A percentile compares a stretch with the other conserved stretches of the same genome.
Evolutionary conservation across 2,888 invertebrate genomes (phyloP).

Genomic region (Myopa testacea): DNA sequence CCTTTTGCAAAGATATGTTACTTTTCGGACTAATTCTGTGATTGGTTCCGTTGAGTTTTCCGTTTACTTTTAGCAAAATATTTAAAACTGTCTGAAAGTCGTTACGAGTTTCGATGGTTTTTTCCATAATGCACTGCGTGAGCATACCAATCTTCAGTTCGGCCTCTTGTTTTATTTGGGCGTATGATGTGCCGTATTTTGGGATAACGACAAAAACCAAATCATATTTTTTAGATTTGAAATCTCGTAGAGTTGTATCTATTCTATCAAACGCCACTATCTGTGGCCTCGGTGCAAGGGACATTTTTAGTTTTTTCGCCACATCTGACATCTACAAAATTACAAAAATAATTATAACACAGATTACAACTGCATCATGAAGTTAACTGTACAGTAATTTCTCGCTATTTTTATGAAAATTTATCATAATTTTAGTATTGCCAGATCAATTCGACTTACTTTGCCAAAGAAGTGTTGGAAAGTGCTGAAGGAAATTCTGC

Average conservation of each 20-base stretch:
- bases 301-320: constrained; percentile 51
- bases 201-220: constrained; percentile 76
- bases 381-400: neutral
- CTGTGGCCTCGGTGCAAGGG: constrained; percentile 45
- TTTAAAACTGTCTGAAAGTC: constrained; percentile 76
- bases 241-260: constrained; percentile 47
- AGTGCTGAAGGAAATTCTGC: constrained; percentile 42
- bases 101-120: constrained; percentile 67
- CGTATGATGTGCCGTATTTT: constrained; percentile 63
- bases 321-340: constrained; percentile 46
- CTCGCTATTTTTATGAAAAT: too few species aligned
- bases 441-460: constrained; percentile 2
- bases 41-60: constrained; percentile 87
- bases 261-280: constrained; percentile 48
- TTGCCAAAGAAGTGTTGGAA: constrained; percentile 28
- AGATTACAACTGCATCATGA: too few species aligned
- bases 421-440: too few species aligned
- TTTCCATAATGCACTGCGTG: constrained; percentile 79
- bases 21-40: constrained; percentile 69
- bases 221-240: constrained; percentile 62
- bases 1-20: constrained; percentile 49
- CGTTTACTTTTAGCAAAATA: constrained; percentile 82
- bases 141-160: constrained; percentile 77
- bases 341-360: neutral
- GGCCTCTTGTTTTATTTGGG: constrained; percentile 76